phyloP scores from a whole-genome alignment of 2,113 vertebrate genomes.

The Toxostoma redivivum region DNA sequence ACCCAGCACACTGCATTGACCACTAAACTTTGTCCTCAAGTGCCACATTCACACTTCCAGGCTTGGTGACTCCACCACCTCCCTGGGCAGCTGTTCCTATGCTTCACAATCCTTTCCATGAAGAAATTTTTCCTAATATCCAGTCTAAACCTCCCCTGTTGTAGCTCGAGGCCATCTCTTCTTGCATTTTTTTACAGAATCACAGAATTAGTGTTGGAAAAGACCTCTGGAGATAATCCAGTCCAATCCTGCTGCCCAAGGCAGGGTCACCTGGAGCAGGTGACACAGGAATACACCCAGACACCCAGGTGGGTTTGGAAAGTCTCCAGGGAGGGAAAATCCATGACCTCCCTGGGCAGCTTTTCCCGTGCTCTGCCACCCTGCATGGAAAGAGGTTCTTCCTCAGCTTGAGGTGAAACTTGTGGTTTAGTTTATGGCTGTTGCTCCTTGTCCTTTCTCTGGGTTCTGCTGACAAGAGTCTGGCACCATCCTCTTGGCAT shows the following conservation, averaged over 20 bases:
- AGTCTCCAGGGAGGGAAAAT: background rate
- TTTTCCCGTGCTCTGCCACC: background rate
- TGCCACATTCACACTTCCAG: background rate
- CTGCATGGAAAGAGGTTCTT: background rate
- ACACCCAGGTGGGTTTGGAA: background rate
- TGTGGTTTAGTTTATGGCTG: background rate
- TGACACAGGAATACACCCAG: background rate
- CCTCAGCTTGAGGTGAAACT: background rate
- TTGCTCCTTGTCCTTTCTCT: background rate
- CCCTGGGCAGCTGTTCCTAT: background rate
- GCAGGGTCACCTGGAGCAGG: background rate
- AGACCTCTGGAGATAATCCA: background rate
- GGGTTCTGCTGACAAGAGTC: background rate
- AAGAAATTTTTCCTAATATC: too few species aligned
- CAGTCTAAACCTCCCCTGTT: background rate
- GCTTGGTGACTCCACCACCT: background rate
- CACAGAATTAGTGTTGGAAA: background rate
- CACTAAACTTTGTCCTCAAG: background rate
- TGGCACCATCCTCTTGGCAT: background rate
- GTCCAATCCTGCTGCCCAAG: background rate
- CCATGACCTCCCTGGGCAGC: background rate
- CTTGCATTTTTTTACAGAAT: background rate
- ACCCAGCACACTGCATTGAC: fast-evolving
- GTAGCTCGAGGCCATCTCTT: background rate
- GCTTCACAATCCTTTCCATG: background rate